These are phyloP conservation scores for Gymnosoma rotundatum DNA, from an alignment of 2,888 invertebrate genomes.

Conservation along the genomic window DNA sequence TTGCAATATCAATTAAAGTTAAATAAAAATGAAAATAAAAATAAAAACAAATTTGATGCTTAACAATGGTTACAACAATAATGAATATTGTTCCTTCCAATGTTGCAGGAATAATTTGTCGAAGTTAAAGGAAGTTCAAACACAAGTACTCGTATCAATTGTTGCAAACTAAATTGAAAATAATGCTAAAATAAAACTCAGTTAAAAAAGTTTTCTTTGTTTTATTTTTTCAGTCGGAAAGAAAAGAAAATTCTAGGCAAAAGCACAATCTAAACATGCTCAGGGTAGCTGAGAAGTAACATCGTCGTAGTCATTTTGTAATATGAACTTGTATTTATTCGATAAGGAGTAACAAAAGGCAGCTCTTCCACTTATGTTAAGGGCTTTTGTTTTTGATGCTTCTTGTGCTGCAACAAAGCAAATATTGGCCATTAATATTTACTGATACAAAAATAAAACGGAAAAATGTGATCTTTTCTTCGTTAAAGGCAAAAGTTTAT, in stretches of 20 bases:
- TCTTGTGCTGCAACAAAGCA: conserved; percentile 14
- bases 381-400: conserved; percentile 11
- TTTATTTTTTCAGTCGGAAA: not conserved
- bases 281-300: not conserved
- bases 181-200: conserved; percentile 45
- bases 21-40: conserved; percentile 33
- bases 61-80: conserved; percentile 28
- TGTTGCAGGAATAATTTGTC: conserved; percentile 19
- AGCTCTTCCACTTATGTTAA: conserved; percentile 27
- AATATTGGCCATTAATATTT: conserved; percentile 54
- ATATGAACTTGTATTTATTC: conserved; percentile 1
- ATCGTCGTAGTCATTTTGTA: conserved; percentile 29
- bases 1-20: conserved; percentile 59
- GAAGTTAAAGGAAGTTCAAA: conserved; percentile 3
- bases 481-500: conserved; percentile 38
- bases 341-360: conserved; percentile 17
- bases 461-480: conserved; percentile 6
- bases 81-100: not conserved
- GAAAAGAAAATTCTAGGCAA: not conserved
- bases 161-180: conserved; percentile 47
- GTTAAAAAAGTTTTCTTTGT: conserved; percentile 30
- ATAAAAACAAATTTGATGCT: conserved; percentile 38
- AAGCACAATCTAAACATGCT: conserved; percentile 10
- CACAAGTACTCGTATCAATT: conserved; percentile 34
- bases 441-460: conserved; percentile 38